Conservation (phyloP, 2,888 invertebrate species). For the Drosophila fungiperda region DNA sequence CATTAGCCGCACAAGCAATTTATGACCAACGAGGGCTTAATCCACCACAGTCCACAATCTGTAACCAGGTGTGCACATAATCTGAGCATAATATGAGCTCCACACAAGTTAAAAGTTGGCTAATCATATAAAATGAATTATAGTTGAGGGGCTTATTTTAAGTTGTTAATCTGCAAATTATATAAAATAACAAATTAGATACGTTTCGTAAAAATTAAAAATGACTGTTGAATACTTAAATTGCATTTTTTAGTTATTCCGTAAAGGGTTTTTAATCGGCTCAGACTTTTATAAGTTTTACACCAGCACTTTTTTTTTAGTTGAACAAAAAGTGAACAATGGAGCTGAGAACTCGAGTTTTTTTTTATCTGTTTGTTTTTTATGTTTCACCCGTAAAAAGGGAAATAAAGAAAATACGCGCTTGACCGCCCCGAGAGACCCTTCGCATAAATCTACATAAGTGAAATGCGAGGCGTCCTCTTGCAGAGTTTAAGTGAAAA, state of each 20-base stretch:
- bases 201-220: background rate
- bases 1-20: constrained; percentile 57
- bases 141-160: background rate
- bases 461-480: constrained; percentile 54
- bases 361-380: constrained; percentile 21
- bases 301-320: constrained; percentile 10
- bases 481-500: constrained; percentile 68
- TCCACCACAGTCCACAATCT: constrained; percentile 10
- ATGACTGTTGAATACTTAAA: background rate
- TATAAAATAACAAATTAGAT: constrained; percentile 7
- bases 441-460: constrained; percentile 74
- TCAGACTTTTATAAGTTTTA: background rate
- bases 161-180: constrained; percentile 12
- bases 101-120: background rate
- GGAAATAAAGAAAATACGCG: constrained; percentile 26
- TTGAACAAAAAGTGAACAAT: constrained; percentile 12
- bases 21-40: constrained; percentile 48
- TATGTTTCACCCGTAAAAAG: constrained; percentile 9
- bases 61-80: constrained; percentile 3
- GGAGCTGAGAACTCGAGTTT: constrained; percentile 14
- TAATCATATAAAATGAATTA: constrained; percentile 10
- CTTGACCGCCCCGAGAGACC: constrained; percentile 44
- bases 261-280: background rate
- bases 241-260: background rate
- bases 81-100: background rate